These are phyloP conservation scores for Tenthredo distinguenda DNA, from an alignment of 2,888 invertebrate species.

Conservation along the genomic window DNA sequence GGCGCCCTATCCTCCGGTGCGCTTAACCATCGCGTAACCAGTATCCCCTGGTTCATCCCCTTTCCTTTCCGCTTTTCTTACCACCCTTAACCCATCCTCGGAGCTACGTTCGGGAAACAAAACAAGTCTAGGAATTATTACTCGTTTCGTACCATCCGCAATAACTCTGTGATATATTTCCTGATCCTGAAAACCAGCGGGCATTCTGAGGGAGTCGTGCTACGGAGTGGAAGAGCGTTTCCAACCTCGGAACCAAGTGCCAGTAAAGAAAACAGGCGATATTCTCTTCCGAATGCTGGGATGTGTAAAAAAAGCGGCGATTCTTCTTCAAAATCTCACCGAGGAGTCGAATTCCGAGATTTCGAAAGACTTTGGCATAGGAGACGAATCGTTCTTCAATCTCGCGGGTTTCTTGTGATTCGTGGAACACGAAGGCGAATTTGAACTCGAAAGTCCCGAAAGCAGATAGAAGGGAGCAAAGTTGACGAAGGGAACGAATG, in stretches of 20 bases:
- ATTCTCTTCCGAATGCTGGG: neutral
- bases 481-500: neutral
- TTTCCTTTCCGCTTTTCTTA: conserved; percentile 56
- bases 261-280: neutral
- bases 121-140: conserved; percentile 65
- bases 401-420: too few species aligned
- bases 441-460: neutral
- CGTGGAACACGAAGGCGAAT: neutral
- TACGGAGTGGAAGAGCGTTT: neutral
- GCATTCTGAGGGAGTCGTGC: neutral
- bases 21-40: conserved; percentile 45
- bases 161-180: conserved; percentile 67
- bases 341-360: neutral
- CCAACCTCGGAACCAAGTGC: neutral
- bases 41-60: conserved; percentile 54
- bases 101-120: conserved; percentile 59
- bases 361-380: neutral
- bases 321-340: neutral
- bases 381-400: too few species aligned
- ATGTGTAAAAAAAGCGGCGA: too few species aligned
- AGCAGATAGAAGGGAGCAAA: neutral
- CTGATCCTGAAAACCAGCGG: neutral
- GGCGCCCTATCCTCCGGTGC: conserved; percentile 40
- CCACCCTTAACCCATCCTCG: conserved; percentile 19
- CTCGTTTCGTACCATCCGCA: conserved; percentile 64